Percentiles rank a stretch among this genome's conserved stretches.
Evolutionary conservation across 2,888 invertebrate genomes (phyloP).

Genomic region (Melanostoma scalare): DNA sequence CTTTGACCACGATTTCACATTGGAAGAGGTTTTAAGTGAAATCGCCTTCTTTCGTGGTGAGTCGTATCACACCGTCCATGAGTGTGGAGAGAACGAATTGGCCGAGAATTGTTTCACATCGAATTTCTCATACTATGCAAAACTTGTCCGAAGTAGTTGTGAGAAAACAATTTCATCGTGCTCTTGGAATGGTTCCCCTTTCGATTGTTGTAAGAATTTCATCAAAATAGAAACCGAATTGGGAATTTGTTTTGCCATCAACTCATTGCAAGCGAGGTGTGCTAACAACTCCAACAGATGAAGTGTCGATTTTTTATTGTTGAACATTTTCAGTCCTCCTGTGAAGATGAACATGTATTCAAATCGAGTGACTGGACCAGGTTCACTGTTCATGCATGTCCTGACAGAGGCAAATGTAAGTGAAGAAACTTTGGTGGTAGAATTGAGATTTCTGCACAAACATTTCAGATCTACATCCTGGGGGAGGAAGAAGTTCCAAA

Average conservation of each 20-base stretch:
- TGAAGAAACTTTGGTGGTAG: constrained; percentile 19
- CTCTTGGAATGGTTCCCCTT: constrained; percentile 84
- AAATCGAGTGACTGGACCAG: constrained; percentile 86
- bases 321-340: constrained; percentile 78
- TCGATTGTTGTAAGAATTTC: constrained; percentile 87
- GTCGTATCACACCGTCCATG: constrained; percentile 86
- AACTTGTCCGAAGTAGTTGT: constrained; percentile 85
- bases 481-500: constrained; percentile 88
- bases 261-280: constrained; percentile 84
- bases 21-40: constrained; percentile 88
- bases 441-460: constrained; percentile 81
- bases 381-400: constrained; percentile 84
- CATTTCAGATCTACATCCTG: constrained; percentile 82
- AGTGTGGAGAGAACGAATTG: constrained; percentile 83
- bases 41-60: constrained; percentile 87
- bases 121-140: constrained; percentile 85
- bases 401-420: constrained; percentile 83
- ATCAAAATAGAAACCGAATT: constrained; percentile 86
- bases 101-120: constrained; percentile 84
- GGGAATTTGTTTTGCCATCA: constrained; percentile 86
- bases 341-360: constrained; percentile 85
- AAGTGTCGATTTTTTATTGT: background rate
- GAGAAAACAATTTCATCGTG: constrained; percentile 84
- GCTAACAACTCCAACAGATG: constrained; percentile 31
- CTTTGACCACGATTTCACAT: constrained; percentile 85